Evolutionary conservation across 2,113 vertebrate genomes (phyloP), one percentile per base, ranked within the genome.

Genomic region (Larimichthys crocea): DNA sequence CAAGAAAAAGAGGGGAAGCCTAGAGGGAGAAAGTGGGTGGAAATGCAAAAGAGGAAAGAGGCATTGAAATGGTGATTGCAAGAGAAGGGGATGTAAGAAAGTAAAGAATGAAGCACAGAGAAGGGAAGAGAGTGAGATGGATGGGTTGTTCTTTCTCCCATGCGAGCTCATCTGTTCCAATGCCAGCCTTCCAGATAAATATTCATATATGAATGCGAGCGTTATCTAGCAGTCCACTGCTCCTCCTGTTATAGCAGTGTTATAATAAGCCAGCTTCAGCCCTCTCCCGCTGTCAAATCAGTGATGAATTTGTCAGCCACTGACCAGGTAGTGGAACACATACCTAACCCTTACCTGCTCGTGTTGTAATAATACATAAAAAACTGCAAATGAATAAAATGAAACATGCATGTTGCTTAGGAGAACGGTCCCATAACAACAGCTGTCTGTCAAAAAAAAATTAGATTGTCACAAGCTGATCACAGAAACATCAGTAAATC

Each of bases 51-150:
- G 80, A 89, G 88, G 67, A 78, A 70, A 86, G 85, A 92, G 70
- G 86, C 86, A 91, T 92, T 91, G 92, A 93, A 92, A 92, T 93
- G 89, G 88, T 93, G 91, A 93, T 93, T 91, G 91, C 82, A 82
- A 86, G 91, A 89, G 90, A 90, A 86, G 84, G 84, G 73, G 83
- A 86, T 74, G 89, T 84, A 79, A 85, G 80, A 80, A 91, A 85
- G 85, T 88, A 86, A 88, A 89, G 92, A 92, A 91, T 90, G 89
- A 89, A 85, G 92, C 49, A 35, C 55, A 40, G 88, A 84, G 89
- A 89, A 80, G 44, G 84, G 84, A 48, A 79, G 79, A 80, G 88
- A 91, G 88, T 79, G 91, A 91, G 91, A 93, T 92, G 81, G 90
- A 93, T 91, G 82, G 87, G 20, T 77, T 77, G 68, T 76, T 92